Evolutionary conservation across 2,888 invertebrate genomes (phyloP), one percentile per base, ranked within the genome.

Genomic region (Napeogenes sylphis): DNA sequence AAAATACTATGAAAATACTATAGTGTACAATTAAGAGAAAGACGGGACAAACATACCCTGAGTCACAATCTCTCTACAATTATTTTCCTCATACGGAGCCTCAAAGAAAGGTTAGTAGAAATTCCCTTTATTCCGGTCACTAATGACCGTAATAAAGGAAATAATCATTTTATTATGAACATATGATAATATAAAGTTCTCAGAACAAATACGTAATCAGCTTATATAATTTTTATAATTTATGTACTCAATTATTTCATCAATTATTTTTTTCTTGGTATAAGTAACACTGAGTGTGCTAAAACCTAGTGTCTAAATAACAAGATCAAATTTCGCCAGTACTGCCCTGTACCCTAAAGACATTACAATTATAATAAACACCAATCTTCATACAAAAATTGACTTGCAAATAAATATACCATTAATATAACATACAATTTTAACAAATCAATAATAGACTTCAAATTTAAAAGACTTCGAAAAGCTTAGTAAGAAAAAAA

Each of bases 291-390:
- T 14, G 14, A 14, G n/a, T n/a, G n/a, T 6, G 8, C 21, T n/a
- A 47, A n/a, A 0, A 66, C 58, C 56, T 64, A 58, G 59, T 59
- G n/a, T 56, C 55, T 61, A 56, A 54, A 75, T 71, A 71, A 74
- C 68, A 74, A 71, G 75, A 72, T 72, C 71, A 64, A 61, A 45
- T 69, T 66, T 74, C 74, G 73, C 73, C 75, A 66, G 71, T 68
- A 70, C 70, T 65, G 72, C 66, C 70, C 66, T 56, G 57, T 45
- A 59, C 61, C 66, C 62, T 61, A 66, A 66, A 57, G 57, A 57
- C 58, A 64, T 62, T 54, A 59, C 59, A 56, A 66, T 62, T 64
- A 64, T 59, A 66, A 61, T 62, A 53, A 66, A 59, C 59, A 58
- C 62, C 51, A 64, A 64, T 63, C 42, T 59, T 60, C 45, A 64